Evolutionary conservation across 2,888 invertebrate genomes (phyloP).

Genomic region (Tenodera sinensis): DNA sequence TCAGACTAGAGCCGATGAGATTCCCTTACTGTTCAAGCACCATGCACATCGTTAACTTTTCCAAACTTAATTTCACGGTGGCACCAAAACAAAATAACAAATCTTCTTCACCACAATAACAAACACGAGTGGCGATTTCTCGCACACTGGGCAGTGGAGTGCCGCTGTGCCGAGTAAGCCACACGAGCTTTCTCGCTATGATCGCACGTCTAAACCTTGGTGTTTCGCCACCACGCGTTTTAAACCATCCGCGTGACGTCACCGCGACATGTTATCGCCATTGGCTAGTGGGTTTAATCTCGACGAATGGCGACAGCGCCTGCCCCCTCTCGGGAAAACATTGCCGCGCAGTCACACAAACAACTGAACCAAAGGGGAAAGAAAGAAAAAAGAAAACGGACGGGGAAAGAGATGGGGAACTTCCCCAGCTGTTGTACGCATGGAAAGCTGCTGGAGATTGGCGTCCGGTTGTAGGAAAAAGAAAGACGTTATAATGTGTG

Average conservation of each 20-base stretch:
- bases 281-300: constrained; percentile 2
- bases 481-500: not conserved
- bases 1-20: not conserved
- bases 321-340: not conserved
- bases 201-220: not conserved
- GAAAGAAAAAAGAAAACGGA: not conserved
- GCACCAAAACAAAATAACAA: not conserved
- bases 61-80: not conserved
- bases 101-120: not conserved
- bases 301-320: not conserved
- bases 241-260: constrained; percentile 16
- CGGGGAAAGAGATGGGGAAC: not conserved
- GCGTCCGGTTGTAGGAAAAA: not conserved
- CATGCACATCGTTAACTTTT: not conserved
- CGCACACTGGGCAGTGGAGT: not conserved
- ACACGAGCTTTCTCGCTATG: not conserved
- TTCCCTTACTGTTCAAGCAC: not conserved
- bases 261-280: not conserved
- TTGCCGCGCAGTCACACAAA: not conserved
- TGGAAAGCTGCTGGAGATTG: not conserved
- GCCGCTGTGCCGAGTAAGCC: not conserved
- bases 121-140: not conserved
- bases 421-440: not conserved
- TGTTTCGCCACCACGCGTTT: not conserved
- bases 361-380: not conserved